Conservation (phyloP, 2,113 vertebrate species). For the Corythoichthys haematopterus region DNA sequence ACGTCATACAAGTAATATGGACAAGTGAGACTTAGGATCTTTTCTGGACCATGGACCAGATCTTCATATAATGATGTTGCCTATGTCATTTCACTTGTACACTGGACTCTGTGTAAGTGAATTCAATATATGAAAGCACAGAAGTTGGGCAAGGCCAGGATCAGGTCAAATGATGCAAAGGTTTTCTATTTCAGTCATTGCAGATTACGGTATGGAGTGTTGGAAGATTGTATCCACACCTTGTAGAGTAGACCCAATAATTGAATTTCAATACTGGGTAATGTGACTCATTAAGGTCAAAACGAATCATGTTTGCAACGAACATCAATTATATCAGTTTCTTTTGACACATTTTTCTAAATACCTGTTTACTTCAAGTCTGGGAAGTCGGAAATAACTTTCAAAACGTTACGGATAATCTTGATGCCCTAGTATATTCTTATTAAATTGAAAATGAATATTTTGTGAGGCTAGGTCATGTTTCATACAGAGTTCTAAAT, state of each 20-base stretch:
- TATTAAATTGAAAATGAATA: not conserved
- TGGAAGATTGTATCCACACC: not conserved
- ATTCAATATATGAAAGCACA: not conserved
- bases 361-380: not conserved
- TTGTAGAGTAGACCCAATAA: constrained; percentile 16
- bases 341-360: not conserved
- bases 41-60: constrained; percentile 15
- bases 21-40: constrained; percentile 1
- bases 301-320: not conserved
- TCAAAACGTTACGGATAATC: not conserved
- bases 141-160: not conserved
- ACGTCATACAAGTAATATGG: constrained; percentile 82
- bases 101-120: constrained; percentile 1
- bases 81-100: constrained; percentile 17
- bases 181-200: not conserved
- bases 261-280: constrained; percentile 5
- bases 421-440: not conserved
- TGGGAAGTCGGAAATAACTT: not conserved
- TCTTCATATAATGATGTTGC: constrained; percentile 24
- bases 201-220: not conserved
- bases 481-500: not conserved
- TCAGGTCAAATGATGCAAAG: constrained; percentile 5
- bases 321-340: constrained; percentile 4
- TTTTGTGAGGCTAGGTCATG: not conserved
- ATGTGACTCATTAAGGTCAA: not conserved